Conservation (phyloP, 2,888 invertebrate species). For the Campaea margaritaria region DNA sequence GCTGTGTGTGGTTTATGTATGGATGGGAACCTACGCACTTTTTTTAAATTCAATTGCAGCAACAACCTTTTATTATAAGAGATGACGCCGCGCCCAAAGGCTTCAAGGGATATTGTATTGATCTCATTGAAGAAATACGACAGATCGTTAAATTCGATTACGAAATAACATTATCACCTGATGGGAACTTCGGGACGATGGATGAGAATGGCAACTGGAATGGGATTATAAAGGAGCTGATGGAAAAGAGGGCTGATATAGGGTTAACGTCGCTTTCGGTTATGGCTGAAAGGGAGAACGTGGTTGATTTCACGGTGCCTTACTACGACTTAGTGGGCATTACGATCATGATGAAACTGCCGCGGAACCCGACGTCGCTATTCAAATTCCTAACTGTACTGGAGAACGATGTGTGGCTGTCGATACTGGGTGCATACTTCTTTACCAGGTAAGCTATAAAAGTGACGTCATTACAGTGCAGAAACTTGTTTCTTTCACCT, state of each 20-base stretch:
- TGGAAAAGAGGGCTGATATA: constrained; percentile 96
- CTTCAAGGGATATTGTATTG: constrained; percentile 96
- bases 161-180: constrained; percentile 92
- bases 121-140: constrained; percentile 95
- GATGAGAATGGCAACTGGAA: constrained; percentile 94
- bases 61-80: constrained; percentile 93
- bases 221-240: constrained; percentile 92
- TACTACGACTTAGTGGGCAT: constrained; percentile 99
- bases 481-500: constrained; percentile 55
- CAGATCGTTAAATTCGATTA: constrained; percentile 95
- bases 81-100: constrained; percentile 88
- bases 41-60: constrained; percentile 70
- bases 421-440: constrained; percentile 97
- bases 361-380: constrained; percentile 94
- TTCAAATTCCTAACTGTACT: constrained; percentile 98
- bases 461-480: constrained; percentile 51
- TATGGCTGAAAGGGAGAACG: constrained; percentile 98
- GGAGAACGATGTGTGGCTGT: constrained; percentile 98
- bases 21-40: constrained; percentile 2
- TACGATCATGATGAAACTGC: constrained; percentile 97
- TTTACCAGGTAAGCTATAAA: constrained; percentile 90
- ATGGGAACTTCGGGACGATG: constrained; percentile 95
- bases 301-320: constrained; percentile 99
- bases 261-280: constrained; percentile 97
- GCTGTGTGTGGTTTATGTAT: not conserved